Base-by-base conservation (phyloP, 2,113 vertebrate genomes). In the Polyodon spathula region DNA sequence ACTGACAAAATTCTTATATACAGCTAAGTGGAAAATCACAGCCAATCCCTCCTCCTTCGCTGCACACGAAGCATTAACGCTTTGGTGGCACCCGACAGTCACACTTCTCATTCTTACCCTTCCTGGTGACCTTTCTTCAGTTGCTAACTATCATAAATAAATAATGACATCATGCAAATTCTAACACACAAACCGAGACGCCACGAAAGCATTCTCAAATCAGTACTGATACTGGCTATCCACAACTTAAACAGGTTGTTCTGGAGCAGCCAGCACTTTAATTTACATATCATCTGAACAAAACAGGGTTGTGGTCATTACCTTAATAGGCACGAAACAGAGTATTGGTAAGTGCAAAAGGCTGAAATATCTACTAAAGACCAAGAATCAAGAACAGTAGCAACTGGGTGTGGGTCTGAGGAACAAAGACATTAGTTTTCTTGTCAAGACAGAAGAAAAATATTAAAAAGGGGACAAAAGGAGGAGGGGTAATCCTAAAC, bases 1-100 rank as follows among this genome's bases (percentile, higher is more conserved):
- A 62, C 54, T 74, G 58, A 69, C 69, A 71, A 63, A 68, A 69
- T 65, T 1, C 14, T 39, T 27, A 14, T 4, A 16, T 7, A 27
- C 14, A 38, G 40, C 43, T 37, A 59, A 40, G 52, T 58, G 52
- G 58, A 67, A 63, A 64, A 61, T 59, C 59, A 40, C 48, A 61
- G 53, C 37, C 61, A 63, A 57, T 12, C 43, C 11, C 27, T 8
- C 42, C 12, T 6, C 17, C 46, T 59, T 43, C 37, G 40, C 10
- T 14, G n/a, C 54, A 62, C 43, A 46, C 56, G 48, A 50, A 58
- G 43, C 51, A 65, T 52, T 57, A 40, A 54, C 7, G 54, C 69
- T 65, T 57, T 60, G 62, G 63, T 55, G 60, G 59, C 54, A 54
- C 61, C 42, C 59, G 59, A 40, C 54, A 41, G 41, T 42, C 50